Evolutionary conservation across 2,113 vertebrate species (phyloP), one percentile per base, ranked within the genome.

Genomic region (Oncorhynchus kisutch): DNA sequence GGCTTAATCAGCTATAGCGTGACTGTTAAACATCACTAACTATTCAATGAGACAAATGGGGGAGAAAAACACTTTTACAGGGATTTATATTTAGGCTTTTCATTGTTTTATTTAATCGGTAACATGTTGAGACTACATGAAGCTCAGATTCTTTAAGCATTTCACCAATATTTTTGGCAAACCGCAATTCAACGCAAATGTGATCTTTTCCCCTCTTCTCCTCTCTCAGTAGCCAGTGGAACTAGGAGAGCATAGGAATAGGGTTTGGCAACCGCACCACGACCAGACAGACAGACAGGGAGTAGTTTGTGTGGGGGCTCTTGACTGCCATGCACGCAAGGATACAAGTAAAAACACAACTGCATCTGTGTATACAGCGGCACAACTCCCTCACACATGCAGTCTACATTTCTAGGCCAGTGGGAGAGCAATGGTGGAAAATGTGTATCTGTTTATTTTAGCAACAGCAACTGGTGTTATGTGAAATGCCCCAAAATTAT

Each of bases 371-470:
- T 83, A 54, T 83, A 84, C 64, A 78, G 4, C 49, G 68, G 12
- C 78, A 79, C 81, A 75, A 72, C 79, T 74, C 69, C 84, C 82
- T 85, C 84, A 87, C 81, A 86, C 73, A 22, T 81, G 84, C 82
- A 16, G 49, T 9, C 85, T 78, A 73, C 76, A 78, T 82, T 80
- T 79, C 49, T 80, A 48, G 48, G 22, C 74, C 86, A 87, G 86
- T 34, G 72, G 82, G 77, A 65, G 81, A 25, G 74, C 29, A 49
- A 62, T 89, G 84, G 79, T 89, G 89, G 90, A 93, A 93, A 91
- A 87, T 71, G 81, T 82, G 85, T 20, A 85, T 87, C 74, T 88
- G 84, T 89, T 91, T 91, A 73, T 91, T 90, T 90, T 79, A 86
- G 86, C 49, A 16, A 14, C 80, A 67, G 67, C 87, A 81, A 82